A percentile compares a stretch with the other conserved stretches of the same genome.
phyloP scores from a whole-genome alignment of 2,113 vertebrate species.

The Megaptera novaeangliae region DNA sequence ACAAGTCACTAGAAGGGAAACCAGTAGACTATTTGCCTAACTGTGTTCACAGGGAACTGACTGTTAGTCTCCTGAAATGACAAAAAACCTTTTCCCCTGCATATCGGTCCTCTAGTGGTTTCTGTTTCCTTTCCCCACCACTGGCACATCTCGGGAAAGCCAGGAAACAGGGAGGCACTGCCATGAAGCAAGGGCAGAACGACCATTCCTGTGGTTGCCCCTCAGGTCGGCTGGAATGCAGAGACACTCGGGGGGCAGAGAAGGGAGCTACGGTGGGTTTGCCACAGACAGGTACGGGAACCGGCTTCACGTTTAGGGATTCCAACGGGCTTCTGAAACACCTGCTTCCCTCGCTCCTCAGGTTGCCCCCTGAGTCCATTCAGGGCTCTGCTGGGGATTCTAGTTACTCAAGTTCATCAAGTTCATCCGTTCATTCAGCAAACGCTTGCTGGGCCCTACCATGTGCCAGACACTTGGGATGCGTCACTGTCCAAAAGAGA shows the following conservation, averaged over 20 bases:
- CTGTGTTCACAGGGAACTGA: background rate
- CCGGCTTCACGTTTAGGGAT: rapidly evolving
- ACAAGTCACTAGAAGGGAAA: background rate
- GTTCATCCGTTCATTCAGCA: background rate
- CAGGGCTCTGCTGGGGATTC: background rate
- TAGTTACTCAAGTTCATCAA: background rate
- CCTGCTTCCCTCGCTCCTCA: background rate
- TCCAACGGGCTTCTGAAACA: rapidly evolving
- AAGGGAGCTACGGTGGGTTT: rapidly evolving
- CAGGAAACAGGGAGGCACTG: background rate
- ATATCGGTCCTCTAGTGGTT: background rate
- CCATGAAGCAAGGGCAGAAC: background rate
- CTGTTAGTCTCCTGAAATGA: background rate
- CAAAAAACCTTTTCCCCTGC: background rate
- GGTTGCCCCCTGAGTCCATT: background rate
- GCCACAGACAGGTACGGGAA: background rate
- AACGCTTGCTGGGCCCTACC: background rate
- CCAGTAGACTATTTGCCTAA: background rate
- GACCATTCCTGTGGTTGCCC: rapidly evolving
- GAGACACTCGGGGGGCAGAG: background rate
- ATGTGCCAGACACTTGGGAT: background rate
- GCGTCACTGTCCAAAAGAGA: background rate
- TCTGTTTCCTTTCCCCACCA: background rate
- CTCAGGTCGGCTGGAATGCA: rapidly evolving
- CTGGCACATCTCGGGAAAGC: background rate